phyloP scores from a whole-genome alignment of 2,113 vertebrate genomes.

The Leiothrix lutea region DNA sequence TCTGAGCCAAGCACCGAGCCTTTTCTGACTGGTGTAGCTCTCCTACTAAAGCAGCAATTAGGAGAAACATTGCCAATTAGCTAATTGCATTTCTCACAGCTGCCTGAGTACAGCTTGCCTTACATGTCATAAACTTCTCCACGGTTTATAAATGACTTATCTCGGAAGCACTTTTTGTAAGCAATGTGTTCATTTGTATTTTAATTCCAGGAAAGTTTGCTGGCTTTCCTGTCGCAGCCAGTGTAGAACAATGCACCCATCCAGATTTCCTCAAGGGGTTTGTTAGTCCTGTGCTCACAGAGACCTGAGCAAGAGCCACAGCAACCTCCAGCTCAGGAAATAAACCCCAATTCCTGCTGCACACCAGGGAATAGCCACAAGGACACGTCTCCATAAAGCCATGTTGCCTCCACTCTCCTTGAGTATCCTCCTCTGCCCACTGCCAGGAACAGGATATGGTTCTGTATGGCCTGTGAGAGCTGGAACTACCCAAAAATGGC shows the following conservation, averaged over 20 bases:
- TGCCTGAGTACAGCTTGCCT: conserved; percentile 34
- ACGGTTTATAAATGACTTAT: neutral
- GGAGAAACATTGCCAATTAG: conserved; percentile 39
- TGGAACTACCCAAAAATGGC: neutral
- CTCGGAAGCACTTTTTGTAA: conserved; percentile 13
- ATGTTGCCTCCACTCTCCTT: neutral
- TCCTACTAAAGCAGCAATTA: neutral
- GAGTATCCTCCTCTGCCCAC: neutral
- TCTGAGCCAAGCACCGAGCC: neutral
- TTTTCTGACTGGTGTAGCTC: neutral
- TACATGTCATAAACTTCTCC: conserved; percentile 46
- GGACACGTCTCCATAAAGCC: neutral
- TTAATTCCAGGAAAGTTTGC: conserved; percentile 55
- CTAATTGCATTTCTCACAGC: conserved; percentile 39
- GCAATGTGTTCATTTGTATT: conserved; percentile 28
- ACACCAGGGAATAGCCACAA: neutral
- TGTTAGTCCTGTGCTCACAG: neutral
- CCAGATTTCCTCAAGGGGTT: neutral
- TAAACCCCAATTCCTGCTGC: neutral
- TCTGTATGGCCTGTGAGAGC: neutral
- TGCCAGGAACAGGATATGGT: neutral
- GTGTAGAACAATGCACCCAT: neutral
- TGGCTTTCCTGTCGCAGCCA: conserved; percentile 31
- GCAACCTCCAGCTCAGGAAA: neutral
- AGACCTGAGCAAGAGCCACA: neutral